Base-by-base conservation (phyloP, 2,888 invertebrate species). In the Caenorhabditis sp. region DNA sequence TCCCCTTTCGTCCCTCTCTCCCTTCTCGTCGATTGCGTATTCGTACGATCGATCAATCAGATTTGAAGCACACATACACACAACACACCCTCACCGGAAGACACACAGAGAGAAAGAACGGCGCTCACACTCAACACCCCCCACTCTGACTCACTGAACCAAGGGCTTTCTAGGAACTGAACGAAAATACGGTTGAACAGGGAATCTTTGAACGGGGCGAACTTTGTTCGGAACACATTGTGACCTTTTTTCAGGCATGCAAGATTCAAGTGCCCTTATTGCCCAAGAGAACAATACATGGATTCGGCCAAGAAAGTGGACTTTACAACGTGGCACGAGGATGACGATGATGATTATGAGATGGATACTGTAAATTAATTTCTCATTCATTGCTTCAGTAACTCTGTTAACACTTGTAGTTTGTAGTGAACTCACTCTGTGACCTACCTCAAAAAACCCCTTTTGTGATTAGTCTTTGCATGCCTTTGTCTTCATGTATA, bases 261-360 rank as follows among this genome's bases (percentile, higher is more conserved):
- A 2, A 95, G 95, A 89, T 93, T 99, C 90, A 99, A 99, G 91
- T 99, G 99, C 89, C 98, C 98, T 0, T 99, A 99, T 91, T 99
- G 99, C 89, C 98, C 98, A 0, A 93, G 95, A 90, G 98, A 99
- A 90, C 92, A 96, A 93, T 91, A 22, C 13, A 27, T 59, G 15
- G 74, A 70, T 13, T 9, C 15, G 3, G 48, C 77, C 6, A 56
- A 35, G 35, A 8, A 26, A 22, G 70, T 76, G 20, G 32, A 45
- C 4, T 65, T 76, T 26, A 8, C 11, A n/a, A 52, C 30, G 22
- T 50, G 35, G 53, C 3, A 9, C 15, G 13, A 11, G 13, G 37
- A n/a, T 11, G 17, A 56, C 13, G 53, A 46, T 2, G 26, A 8
- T 11, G 58, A 68, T 5, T 45, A 70, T 5, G 45, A 50, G 20